Evolutionary conservation across 2,888 invertebrate species (phyloP).

Genomic region (Trissonchulus sp.): DNA sequence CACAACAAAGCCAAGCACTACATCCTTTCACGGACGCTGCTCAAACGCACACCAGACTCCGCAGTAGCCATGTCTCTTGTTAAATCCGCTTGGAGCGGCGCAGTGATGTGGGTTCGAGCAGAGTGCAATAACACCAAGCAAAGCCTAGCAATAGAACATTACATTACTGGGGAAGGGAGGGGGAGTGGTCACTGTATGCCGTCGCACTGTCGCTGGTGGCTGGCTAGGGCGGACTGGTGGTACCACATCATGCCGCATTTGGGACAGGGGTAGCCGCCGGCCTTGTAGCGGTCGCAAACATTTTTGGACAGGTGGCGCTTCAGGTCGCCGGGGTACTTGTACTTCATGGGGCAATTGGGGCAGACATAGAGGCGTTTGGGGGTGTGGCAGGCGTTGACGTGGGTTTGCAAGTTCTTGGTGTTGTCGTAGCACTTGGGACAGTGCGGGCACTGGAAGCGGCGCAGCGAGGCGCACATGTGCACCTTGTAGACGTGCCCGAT

Average conservation of each 20-base stretch:
- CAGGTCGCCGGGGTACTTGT: constrained; percentile 26
- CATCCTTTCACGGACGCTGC: no score
- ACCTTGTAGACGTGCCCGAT: constrained; percentile 25
- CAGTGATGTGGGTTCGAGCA: no score
- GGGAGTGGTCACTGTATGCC: not conserved
- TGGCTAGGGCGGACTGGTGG: constrained; percentile 26
- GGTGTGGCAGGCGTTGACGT: constrained; percentile 26
- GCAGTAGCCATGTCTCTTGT: no score
- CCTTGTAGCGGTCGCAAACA: constrained; percentile 26
- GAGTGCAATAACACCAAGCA: no score
- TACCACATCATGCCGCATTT: constrained; percentile 26
- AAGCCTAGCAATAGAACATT: not conserved
- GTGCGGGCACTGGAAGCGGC: constrained; percentile 23
- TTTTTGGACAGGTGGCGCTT: constrained; percentile 11
- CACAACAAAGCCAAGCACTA: no score
- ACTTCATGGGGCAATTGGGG: constrained; percentile 25
- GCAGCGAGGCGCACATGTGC: constrained; percentile 24
- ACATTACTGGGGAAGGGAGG: not conserved
- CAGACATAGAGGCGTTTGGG: constrained; percentile 19
- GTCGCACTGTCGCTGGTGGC: constrained; percentile 25
- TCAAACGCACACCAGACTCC: no score
- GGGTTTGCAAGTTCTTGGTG: constrained; percentile 24
- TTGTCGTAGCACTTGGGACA: constrained; percentile 27
- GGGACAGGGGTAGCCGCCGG: constrained; percentile 23
- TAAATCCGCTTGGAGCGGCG: no score